These are phyloP conservation scores for Latrodectus hesperus DNA, from an alignment of 2,888 invertebrate genomes.

Conservation along the genomic window DNA sequence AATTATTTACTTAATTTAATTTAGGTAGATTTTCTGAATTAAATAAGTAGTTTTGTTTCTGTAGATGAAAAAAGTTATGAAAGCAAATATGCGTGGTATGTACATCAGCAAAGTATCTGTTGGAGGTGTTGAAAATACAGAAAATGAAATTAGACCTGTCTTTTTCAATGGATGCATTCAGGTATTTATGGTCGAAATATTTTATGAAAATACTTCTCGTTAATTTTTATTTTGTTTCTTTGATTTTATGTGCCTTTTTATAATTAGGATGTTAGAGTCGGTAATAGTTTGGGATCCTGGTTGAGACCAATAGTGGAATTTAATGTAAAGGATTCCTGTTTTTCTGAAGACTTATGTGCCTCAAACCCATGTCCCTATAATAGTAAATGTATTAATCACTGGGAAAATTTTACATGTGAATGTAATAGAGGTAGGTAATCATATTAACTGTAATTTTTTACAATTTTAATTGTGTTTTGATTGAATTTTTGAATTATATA, in stretches of 20 bases:
- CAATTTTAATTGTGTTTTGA: not conserved
- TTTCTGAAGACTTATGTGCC: conserved; percentile 78
- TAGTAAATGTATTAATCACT: conserved; percentile 78
- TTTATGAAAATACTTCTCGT: too few relatives aligned
- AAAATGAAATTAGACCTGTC: conserved; percentile 75
- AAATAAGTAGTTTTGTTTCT: conserved; percentile 24
- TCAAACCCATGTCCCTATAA: conserved; percentile 82
- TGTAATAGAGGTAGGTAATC: conserved; percentile 76
- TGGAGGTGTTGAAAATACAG: conserved; percentile 82
- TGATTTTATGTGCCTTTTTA: not conserved
- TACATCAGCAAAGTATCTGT: conserved; percentile 89
- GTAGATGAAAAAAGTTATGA: conserved; percentile 75
- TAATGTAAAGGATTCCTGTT: conserved; percentile 89
- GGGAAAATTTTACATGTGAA: conserved; percentile 76
- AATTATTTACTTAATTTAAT: too few relatives aligned
- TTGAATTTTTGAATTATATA: too few relatives aligned
- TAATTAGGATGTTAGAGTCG: conserved; percentile 88
- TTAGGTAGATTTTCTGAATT: too few relatives aligned
- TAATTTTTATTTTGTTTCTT: not conserved
- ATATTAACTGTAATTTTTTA: not conserved
- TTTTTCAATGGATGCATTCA: conserved; percentile 87
- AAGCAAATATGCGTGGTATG: conserved; percentile 85
- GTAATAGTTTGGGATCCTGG: conserved; percentile 84
- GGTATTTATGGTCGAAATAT: conserved; percentile 75
- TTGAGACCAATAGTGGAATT: conserved; percentile 87